A percentile compares a stretch with the other conserved stretches of the same genome.
Evolutionary conservation across 1,140 invertebrate genomes (phyloP).

Genomic region (Apocrypta bakeri): DNA sequence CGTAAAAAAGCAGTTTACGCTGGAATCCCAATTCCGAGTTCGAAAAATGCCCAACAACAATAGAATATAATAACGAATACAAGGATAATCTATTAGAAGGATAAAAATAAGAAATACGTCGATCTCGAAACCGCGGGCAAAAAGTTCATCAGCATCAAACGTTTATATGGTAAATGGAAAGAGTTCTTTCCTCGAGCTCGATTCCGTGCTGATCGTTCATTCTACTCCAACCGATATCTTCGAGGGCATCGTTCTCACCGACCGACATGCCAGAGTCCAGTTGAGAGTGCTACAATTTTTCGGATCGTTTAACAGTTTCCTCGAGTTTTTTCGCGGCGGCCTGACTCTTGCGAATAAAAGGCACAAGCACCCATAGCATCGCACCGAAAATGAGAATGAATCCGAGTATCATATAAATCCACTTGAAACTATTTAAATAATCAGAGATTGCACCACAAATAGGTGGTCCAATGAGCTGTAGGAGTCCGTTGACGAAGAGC

Average conservation of each 20-base stretch:
- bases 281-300: slow-evolving; percentile 29
- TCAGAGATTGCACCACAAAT: slow-evolving; percentile 83
- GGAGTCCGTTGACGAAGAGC: slow-evolving; percentile 86
- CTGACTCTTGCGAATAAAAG: slow-evolving; percentile 78
- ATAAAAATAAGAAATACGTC: too few relatives aligned
- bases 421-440: slow-evolving; percentile 78
- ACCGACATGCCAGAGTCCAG: too few relatives aligned
- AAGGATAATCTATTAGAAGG: too few relatives aligned
- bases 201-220: not conserved
- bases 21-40: too few relatives aligned
- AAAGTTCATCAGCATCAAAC: not conserved
- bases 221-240: not conserved
- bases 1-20: too few relatives aligned
- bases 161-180: slow-evolving; percentile 23
- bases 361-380: slow-evolving; percentile 83
- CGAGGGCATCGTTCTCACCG: not conserved
- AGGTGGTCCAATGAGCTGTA: slow-evolving; percentile 87
- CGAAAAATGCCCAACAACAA: too few relatives aligned
- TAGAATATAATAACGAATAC: too few relatives aligned
- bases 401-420: slow-evolving; percentile 83
- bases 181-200: not conserved
- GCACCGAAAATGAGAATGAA: slow-evolving; percentile 83
- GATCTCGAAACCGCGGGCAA: too few relatives aligned
- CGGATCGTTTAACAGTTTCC: not conserved
- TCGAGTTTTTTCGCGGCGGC: not conserved